Conservation (phyloP, 2,113 vertebrate species). For the Seriola dumerili region DNA sequence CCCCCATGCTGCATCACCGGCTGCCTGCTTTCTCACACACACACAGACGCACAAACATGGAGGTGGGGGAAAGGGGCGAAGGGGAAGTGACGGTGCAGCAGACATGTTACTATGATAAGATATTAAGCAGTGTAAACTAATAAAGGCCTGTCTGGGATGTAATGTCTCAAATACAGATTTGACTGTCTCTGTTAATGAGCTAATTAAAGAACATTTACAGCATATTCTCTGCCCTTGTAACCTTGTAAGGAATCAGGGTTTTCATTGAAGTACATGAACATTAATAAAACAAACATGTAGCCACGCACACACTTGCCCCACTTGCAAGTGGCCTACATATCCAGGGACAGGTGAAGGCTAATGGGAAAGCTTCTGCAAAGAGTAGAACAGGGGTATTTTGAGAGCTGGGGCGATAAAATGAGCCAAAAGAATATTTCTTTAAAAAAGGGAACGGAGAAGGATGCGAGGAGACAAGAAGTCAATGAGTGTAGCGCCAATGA, state of each 20-base stretch:
- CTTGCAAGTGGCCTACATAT: slow-evolving; percentile 27
- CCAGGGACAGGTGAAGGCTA: slow-evolving; percentile 40
- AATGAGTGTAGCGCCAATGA: slow-evolving; percentile 18
- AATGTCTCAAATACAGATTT: not conserved
- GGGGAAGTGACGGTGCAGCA: not conserved
- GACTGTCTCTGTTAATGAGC: not conserved
- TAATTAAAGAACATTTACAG: not conserved
- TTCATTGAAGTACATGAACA: not conserved
- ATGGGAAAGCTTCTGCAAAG: slow-evolving; percentile 26
- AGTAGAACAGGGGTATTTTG: slow-evolving; percentile 28
- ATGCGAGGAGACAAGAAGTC: slow-evolving; percentile 51
- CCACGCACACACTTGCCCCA: not conserved
- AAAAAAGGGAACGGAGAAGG: slow-evolving; percentile 20
- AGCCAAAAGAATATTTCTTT: not conserved
- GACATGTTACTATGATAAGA: not conserved
- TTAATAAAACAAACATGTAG: not conserved
- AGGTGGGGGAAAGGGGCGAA: no score
- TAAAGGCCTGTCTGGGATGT: not conserved
- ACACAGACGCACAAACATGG: not conserved
- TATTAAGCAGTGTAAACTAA: not conserved
- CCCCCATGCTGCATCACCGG: slow-evolving; percentile 57
- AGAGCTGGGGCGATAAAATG: slow-evolving; percentile 21
- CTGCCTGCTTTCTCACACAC: slow-evolving; percentile 27
- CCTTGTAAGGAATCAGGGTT: not conserved
- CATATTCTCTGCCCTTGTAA: not conserved